Conservation (phyloP, 2,113 vertebrate genomes). For the Notarius lentiginosus region DNA sequence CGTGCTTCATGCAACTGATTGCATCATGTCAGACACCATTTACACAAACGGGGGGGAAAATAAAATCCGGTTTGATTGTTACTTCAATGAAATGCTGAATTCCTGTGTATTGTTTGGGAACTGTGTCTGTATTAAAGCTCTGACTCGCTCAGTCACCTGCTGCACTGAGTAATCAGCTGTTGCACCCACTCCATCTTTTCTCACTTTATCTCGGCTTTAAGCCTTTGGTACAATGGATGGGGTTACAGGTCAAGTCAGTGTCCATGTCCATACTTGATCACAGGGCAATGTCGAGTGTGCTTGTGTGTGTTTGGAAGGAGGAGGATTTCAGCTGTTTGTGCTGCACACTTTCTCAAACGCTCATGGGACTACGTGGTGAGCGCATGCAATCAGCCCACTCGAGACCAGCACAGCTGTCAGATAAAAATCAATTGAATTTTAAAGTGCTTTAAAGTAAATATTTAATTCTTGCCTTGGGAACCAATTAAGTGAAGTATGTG, state of each 20-base stretch:
- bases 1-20: not conserved
- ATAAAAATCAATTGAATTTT: slow-evolving; percentile 70
- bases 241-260: slow-evolving; percentile 55
- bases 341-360: slow-evolving; percentile 52
- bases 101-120: slow-evolving; percentile 16
- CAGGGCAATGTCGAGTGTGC: slow-evolving; percentile 17
- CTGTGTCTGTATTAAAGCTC: not conserved
- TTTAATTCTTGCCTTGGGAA: slow-evolving; percentile 70
- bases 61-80: not conserved
- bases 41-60: not conserved
- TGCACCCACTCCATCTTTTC: slow-evolving; percentile 35
- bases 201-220: slow-evolving; percentile 23
- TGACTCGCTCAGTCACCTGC: slow-evolving; percentile 16
- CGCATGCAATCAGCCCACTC: slow-evolving; percentile 59
- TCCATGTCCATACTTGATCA: slow-evolving; percentile 49
- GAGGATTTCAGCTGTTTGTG: slow-evolving; percentile 57
- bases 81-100: not conserved
- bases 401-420: slow-evolving; percentile 67
- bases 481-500: slow-evolving; percentile 67
- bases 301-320: slow-evolving; percentile 32
- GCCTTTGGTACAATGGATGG: slow-evolving; percentile 38
- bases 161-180: slow-evolving; percentile 31
- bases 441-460: slow-evolving; percentile 69
- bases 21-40: not conserved
- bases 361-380: slow-evolving; percentile 57